Conservation (phyloP, 2,888 invertebrate species). For the Mesorhabditis sp. region DNA sequence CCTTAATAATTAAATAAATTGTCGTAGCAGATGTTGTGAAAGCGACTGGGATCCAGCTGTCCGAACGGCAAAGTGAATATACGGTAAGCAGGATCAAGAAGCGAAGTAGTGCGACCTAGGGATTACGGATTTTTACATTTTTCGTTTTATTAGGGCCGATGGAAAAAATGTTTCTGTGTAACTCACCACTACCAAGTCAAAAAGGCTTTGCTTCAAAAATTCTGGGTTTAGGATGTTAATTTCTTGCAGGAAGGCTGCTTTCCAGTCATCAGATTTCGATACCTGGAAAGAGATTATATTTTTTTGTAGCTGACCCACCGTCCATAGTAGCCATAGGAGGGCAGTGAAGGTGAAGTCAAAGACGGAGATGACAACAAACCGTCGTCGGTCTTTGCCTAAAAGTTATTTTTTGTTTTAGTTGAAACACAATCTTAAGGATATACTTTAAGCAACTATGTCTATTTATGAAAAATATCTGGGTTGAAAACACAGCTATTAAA, state of each 20-base stretch:
- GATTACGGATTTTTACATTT: not conserved
- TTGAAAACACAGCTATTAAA: too few relatives aligned
- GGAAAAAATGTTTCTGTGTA: not conserved
- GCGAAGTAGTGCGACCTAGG: not conserved
- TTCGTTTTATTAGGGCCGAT: too few relatives aligned
- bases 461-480: too few relatives aligned
- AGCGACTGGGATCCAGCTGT: conserved; percentile 2
- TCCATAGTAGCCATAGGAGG: not conserved
- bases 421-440: not conserved
- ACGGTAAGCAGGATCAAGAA: not conserved
- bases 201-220: not conserved
- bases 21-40: not conserved
- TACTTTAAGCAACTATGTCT: too few relatives aligned
- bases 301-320: not conserved
- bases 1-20: conserved; percentile 3
- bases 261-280: conserved; percentile 3
- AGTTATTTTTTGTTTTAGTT: not conserved
- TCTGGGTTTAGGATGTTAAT: not conserved
- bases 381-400: not conserved
- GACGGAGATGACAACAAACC: not conserved
- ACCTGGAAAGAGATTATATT: not conserved
- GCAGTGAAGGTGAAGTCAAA: conserved; percentile 1
- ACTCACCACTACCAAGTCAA: not conserved
- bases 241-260: not conserved
- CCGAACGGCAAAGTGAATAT: not conserved